These are phyloP conservation scores for Drosophila melanogaster DNA, from an alignment of 1,140 invertebrate species.

Conservation along the genomic window DNA sequence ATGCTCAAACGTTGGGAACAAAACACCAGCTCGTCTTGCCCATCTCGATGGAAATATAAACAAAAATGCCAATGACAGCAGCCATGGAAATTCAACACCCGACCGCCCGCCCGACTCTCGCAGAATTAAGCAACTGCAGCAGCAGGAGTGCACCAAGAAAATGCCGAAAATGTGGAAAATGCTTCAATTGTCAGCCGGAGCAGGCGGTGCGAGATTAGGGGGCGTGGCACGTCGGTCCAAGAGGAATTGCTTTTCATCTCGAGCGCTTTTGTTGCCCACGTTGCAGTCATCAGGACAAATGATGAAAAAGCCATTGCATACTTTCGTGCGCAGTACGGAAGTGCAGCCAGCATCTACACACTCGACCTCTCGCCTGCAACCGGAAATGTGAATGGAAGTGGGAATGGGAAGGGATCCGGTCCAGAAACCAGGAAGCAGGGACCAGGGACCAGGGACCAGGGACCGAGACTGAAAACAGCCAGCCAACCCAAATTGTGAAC, in stretches of 20 bases:
- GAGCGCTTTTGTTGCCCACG: constrained; percentile 73
- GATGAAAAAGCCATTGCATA: constrained; percentile 82
- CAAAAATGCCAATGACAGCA: constrained; percentile 71
- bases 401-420: constrained; percentile 10
- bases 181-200: constrained; percentile 57
- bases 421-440: constrained; percentile 1
- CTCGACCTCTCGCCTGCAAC: constrained; percentile 16
- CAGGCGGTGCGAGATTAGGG: not conserved
- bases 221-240: constrained; percentile 1
- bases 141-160: constrained; percentile 34
- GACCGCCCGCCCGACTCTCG: constrained; percentile 35
- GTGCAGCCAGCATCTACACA: constrained; percentile 43
- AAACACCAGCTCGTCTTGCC: constrained; percentile 31
- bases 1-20: constrained; percentile 53
- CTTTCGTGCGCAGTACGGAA: constrained; percentile 78
- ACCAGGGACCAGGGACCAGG: not conserved
- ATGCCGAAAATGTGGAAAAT: constrained; percentile 39
- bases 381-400: too few relatives aligned
- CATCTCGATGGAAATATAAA: constrained; percentile 58
- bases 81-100: constrained; percentile 80
- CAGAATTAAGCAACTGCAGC: constrained; percentile 73
- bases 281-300: constrained; percentile 78
- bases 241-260: constrained; percentile 75
- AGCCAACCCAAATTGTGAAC: constrained; percentile 79
- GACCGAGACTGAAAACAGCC: constrained; percentile 3